Base-by-base conservation (phyloP, 2,113 vertebrate species). In the Rutilus rutilus region DNA sequence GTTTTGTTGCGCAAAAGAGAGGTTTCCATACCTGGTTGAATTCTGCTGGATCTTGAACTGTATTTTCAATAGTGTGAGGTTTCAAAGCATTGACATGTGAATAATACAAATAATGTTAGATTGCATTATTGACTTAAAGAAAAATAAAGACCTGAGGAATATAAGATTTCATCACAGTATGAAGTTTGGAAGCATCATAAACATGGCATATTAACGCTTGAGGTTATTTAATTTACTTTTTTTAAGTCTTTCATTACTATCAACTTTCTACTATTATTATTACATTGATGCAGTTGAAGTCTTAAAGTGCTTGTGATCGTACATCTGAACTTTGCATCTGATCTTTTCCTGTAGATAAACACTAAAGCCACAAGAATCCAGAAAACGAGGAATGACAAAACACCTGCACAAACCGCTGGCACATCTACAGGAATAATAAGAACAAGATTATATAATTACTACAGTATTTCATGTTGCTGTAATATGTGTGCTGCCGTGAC, bases 61-160 rank as follows among this genome's bases (percentile, higher is more conserved):
- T 57, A 25, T 45, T 45, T 85, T 30, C 47, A 76, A n/a, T 25
- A 50, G n/a, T 59, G 17, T 33, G 12, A 19, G 10, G 30, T 85
- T 85, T 85, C 10, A 87, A 76, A 67, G 77, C 77, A 85, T 74
- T 23, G n/a, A 25, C 71, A 74, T 74, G 71, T 74, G 50, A 82
- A 87, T 57, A 64, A 82, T 12, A 77, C 11, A 19, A 25, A 60
- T 7, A 39, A 33, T 59, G 5, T 78, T 59, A 78, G 50, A 77
- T 77, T 36, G n/a, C 2, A 39, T 39, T 69, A 21, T 21, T 57
- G 19, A 57, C 54, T 33, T 7, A 17, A 33, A 30, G 12, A 14
- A 19, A 27, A 62, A 62, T n/a, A 17, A 65, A 33, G 64, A 30
- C 64, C 64, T 17, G 15, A 71, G 17, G 4, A 39, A 71, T 23